phyloP scores from a whole-genome alignment of 2,797 vertebrate genomes.

The Odontamblyopus rebecca region DNA sequence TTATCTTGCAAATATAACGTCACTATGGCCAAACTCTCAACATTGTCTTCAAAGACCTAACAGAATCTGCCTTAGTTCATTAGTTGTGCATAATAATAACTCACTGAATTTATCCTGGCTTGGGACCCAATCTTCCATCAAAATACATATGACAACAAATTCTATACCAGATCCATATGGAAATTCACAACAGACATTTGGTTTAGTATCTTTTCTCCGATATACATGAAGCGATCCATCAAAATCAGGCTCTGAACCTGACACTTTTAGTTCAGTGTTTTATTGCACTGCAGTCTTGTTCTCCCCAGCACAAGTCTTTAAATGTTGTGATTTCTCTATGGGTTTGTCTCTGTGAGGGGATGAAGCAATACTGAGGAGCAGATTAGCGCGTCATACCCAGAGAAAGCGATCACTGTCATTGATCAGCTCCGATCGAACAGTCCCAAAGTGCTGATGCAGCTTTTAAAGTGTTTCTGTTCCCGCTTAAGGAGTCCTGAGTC shows the following conservation, averaged over 20 bases:
- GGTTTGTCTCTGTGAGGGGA: conserved; percentile 3
- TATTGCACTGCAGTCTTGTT: conserved; percentile 1
- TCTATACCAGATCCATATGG: background rate
- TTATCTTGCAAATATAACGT: background rate
- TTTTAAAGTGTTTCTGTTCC: conserved; percentile 12
- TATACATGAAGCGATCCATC: background rate
- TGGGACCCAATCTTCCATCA: background rate
- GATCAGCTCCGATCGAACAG: conserved; percentile 19
- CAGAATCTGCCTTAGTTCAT: too few relatives aligned
- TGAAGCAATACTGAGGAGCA: background rate
- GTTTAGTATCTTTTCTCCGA: background rate
- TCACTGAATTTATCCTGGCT: background rate
- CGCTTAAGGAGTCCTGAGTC: conserved; percentile 3
- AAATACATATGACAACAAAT: background rate
- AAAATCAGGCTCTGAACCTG: background rate
- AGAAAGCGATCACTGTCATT: conserved; percentile 25
- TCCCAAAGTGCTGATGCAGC: conserved; percentile 25
- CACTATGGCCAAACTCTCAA: background rate
- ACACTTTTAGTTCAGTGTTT: background rate
- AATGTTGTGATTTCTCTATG: background rate
- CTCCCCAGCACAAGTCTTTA: background rate
- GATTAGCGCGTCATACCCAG: conserved; percentile 8
- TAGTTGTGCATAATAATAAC: background rate
- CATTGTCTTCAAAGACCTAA: background rate
- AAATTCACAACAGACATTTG: background rate